phyloP scores from a whole-genome alignment of 2,888 invertebrate genomes.

The Habroteleia sp. region DNA sequence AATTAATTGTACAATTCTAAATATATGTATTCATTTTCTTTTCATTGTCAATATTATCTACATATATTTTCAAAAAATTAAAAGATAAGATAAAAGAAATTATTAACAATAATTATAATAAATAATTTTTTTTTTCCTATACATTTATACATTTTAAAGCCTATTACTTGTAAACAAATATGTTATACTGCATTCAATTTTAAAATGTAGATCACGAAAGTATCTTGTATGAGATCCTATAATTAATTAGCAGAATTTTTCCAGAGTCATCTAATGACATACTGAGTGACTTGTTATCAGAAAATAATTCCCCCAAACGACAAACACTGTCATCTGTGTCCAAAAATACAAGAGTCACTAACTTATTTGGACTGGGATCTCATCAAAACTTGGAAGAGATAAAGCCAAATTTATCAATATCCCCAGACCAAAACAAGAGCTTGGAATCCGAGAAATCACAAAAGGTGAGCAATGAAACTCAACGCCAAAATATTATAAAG shows the following conservation, averaged over 20 bases:
- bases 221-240: no score
- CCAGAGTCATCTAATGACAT: constrained; percentile 14
- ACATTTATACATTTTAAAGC: no score
- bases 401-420: constrained; percentile 1
- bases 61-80: no score
- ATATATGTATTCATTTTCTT: no score
- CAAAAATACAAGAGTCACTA: constrained; percentile 20
- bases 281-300: constrained; percentile 32
- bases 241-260: neutral
- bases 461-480: constrained; percentile 5
- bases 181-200: no score
- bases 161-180: no score
- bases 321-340: neutral
- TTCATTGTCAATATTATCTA: no score
- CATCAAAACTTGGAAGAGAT: constrained; percentile 8
- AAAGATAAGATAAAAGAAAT: no score
- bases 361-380: constrained; percentile 38
- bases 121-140: no score
- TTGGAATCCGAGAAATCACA: neutral
- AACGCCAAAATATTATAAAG: constrained; percentile 33
- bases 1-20: no score
- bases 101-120: no score
- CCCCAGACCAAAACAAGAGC: neutral
- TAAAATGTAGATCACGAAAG: no score
- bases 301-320: constrained; percentile 7